Percentiles rank a stretch among this genome's conserved stretches.
phyloP scores from a whole-genome alignment of 2,797 vertebrate species.

The Pangasius djambal region DNA sequence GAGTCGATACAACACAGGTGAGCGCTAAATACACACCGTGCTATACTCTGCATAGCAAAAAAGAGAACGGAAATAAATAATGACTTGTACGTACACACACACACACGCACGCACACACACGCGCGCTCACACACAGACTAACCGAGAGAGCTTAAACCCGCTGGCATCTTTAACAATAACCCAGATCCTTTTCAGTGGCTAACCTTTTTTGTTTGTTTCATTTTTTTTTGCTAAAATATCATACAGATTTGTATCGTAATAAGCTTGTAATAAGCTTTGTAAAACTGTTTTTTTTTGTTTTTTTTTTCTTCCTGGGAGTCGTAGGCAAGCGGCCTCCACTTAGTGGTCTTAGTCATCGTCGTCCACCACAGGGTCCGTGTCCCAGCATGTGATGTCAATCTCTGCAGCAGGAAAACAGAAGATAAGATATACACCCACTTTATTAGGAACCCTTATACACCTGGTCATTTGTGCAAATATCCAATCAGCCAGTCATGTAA shows the following conservation, averaged over 20 bases:
- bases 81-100: slow-evolving; percentile 66
- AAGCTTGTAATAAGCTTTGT: slow-evolving; percentile 71
- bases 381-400: slow-evolving; percentile 98
- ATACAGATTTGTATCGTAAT: slow-evolving; percentile 70
- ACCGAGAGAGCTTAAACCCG: slow-evolving; percentile 61
- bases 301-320: slow-evolving; percentile 19
- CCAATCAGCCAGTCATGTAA: not conserved
- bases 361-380: slow-evolving; percentile 90
- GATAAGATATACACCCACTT: not conserved
- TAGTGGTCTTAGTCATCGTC: slow-evolving; percentile 82
- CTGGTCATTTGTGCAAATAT: not conserved
- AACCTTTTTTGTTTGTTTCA: slow-evolving; percentile 62
- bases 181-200: slow-evolving; percentile 66
- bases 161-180: slow-evolving; percentile 68
- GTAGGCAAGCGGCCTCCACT: slow-evolving; percentile 58
- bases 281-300: slow-evolving; percentile 60
- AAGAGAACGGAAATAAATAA: slow-evolving; percentile 61
- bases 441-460: not conserved
- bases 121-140: slow-evolving; percentile 61
- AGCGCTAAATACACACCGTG: slow-evolving; percentile 60
- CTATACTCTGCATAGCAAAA: slow-evolving; percentile 75
- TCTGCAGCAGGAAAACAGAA: slow-evolving; percentile 70
- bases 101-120: slow-evolving; percentile 59
- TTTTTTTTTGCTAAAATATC: slow-evolving; percentile 70
- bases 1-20: slow-evolving; percentile 67